Percentiles rank a stretch among this genome's conserved stretches.
Evolutionary conservation across 2,888 invertebrate species (phyloP).

Genomic region (Acronicta leporina): DNA sequence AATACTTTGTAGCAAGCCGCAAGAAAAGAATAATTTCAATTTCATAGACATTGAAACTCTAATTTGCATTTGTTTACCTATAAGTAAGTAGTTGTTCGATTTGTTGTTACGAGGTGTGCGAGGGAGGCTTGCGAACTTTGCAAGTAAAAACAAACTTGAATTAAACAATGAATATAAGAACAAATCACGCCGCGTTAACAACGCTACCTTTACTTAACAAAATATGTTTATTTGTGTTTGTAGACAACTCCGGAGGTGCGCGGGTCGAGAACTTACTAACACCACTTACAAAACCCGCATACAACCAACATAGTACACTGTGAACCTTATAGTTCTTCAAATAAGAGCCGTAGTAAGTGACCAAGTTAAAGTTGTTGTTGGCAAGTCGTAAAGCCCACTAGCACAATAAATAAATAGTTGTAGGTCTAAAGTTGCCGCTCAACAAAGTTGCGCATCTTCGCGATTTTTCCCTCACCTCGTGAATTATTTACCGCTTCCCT

Average conservation of each 20-base stretch:
- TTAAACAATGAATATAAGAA: conserved; percentile 68
- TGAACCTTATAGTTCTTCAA: conserved; percentile 38
- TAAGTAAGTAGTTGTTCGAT: conserved; percentile 31
- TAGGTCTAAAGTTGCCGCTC: conserved; percentile 72
- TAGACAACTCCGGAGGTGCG: conserved; percentile 61
- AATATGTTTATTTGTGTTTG: conserved; percentile 76
- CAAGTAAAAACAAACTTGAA: conserved; percentile 58
- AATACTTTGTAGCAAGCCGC: conserved; percentile 22
- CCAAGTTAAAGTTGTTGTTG: conserved; percentile 26
- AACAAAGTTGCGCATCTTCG: conserved; percentile 69
- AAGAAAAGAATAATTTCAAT: conserved; percentile 44
- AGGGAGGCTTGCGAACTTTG: conserved; percentile 33
- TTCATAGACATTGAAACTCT: conserved; percentile 34
- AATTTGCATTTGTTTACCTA: conserved; percentile 32
- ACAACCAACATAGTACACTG: conserved; percentile 18
- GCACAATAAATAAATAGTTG: conserved; percentile 84
- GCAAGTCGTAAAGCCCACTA: conserved; percentile 71
- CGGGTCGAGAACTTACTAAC: conserved; percentile 59
- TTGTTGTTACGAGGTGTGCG: conserved; percentile 30
- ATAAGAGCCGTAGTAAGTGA: conserved; percentile 36
- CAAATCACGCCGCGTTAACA: conserved; percentile 65
- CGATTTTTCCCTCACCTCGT: conserved; percentile 73
- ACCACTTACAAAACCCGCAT: conserved; percentile 44
- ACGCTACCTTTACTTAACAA: conserved; percentile 63
- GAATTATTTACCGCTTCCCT: conserved; percentile 75